Percentiles rank a stretch among this genome's conserved stretches.
Evolutionary conservation across 2,888 invertebrate species (phyloP).

Genomic region (Chorisops tibialis): DNA sequence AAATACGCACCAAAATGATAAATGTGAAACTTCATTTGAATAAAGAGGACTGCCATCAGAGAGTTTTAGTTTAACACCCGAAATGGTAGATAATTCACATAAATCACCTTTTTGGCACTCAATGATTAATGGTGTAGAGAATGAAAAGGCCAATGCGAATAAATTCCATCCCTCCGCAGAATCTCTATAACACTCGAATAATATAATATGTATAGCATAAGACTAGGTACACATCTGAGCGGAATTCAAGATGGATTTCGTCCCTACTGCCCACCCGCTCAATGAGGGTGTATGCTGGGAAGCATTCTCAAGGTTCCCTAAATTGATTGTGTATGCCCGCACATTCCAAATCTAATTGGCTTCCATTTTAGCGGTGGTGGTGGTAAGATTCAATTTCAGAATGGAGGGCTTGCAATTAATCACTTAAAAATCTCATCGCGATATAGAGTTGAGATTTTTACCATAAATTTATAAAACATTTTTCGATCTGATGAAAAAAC

Average conservation of each 20-base stretch:
- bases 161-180: not conserved
- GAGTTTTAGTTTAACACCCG: constrained; percentile 27
- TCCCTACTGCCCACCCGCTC: not conserved
- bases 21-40: constrained; percentile 26
- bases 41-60: constrained; percentile 24
- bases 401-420: constrained; percentile 16
- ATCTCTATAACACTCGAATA: no score
- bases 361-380: not conserved
- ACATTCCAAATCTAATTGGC: constrained; percentile 9
- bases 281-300: not conserved
- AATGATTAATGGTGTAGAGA: constrained; percentile 20
- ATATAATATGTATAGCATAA: no score
- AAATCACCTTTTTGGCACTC: constrained; percentile 28
- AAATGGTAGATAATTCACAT: constrained; percentile 25
- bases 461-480: no score
- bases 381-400: not conserved
- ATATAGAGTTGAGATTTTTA: no score
- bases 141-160: not conserved
- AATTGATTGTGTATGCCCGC: not conserved
- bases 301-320: not conserved
- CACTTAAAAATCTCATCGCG: constrained; percentile 11
- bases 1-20: constrained; percentile 24
- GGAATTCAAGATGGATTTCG: constrained; percentile 22
- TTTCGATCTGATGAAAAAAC: no score
- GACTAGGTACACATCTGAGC: not conserved